Base-by-base conservation (phyloP, 2,888 invertebrate genomes). In the Hetaerina titia region DNA sequence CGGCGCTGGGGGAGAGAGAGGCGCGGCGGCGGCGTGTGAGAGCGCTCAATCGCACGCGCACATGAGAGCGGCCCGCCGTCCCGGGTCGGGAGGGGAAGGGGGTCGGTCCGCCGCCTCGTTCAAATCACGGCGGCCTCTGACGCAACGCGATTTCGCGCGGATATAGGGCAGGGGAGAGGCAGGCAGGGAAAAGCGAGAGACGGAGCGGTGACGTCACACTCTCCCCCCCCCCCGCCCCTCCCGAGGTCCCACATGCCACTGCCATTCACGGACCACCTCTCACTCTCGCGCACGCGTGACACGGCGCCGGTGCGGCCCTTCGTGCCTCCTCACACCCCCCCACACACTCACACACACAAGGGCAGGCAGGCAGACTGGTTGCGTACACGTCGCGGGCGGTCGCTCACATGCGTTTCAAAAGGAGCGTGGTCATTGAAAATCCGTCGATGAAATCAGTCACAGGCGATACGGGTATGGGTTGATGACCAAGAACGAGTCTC, bases 121-220 rank as follows among this genome's bases (percentile, higher is more conserved):
- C 90, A 90, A 92, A 92, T 92, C 92, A 92, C 92, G 92, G 92
- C 92, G 92, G 92, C 69, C 56, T 64, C 56, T 92, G 92, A 92
- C 92, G 92, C 92, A 92, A 92, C 92, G 64, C 69, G 92, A 57
- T 92, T 92, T 92, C 74, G 92, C 92, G 92, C 69, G 69, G 92
- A 92, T 92, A 92, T 92, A 92, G 92, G 92, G 92, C 92, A 92
- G n/a, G 25, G 45, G 81, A 22, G 69, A 74, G n/a, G 31, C 45
- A 88, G 57, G 89, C 89, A 89, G 58, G 31, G 89, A 89, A 58
- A 89, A 89, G 60, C 92, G 56, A 92, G 92, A 92, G 69, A 92
- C 69, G 92, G 92, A 64, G 45, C 69, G 92, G 92, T 92, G 92
- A 92, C 92, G 92, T 92, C 92, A 92, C 92, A 11, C 81, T 31